These are phyloP conservation scores for Pituophis catenifer DNA, from an alignment of 2,113 vertebrate species.

Conservation along the genomic window DNA sequence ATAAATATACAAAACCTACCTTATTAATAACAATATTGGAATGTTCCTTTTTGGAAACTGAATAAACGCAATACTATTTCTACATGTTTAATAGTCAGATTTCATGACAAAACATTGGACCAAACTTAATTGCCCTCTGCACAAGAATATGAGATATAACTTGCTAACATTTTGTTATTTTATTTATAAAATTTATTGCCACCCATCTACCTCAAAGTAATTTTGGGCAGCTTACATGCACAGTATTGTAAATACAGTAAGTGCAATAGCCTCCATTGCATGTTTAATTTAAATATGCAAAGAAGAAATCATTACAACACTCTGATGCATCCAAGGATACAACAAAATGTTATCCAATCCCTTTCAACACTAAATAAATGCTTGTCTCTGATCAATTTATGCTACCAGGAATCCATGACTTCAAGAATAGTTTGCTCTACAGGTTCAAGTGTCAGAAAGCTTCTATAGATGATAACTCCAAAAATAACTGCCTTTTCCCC, in stretches of 20 bases:
- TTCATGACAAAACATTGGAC: background rate
- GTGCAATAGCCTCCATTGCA: background rate
- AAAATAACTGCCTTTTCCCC: background rate
- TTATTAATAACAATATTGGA: constrained; percentile 47
- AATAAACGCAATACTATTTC: background rate
- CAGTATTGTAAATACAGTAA: background rate
- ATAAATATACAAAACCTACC: constrained; percentile 48
- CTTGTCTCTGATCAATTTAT: background rate
- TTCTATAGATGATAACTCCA: background rate
- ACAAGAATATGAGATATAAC: background rate
- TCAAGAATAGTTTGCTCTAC: background rate
- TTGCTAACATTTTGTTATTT: background rate
- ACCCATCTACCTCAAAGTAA: background rate
- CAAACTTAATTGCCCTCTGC: background rate
- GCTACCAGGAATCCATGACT: background rate
- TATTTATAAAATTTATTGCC: background rate
- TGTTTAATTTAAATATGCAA: background rate
- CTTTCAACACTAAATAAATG: background rate
- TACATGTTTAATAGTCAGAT: background rate
- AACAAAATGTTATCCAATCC: background rate
- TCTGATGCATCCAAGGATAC: background rate
- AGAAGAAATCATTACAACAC: background rate
- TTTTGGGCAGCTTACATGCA: background rate
- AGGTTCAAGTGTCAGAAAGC: background rate
- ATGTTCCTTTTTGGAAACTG: constrained; percentile 37